phyloP scores from a whole-genome alignment of 1,140 invertebrate genomes.

The Tetranychus urticae region DNA sequence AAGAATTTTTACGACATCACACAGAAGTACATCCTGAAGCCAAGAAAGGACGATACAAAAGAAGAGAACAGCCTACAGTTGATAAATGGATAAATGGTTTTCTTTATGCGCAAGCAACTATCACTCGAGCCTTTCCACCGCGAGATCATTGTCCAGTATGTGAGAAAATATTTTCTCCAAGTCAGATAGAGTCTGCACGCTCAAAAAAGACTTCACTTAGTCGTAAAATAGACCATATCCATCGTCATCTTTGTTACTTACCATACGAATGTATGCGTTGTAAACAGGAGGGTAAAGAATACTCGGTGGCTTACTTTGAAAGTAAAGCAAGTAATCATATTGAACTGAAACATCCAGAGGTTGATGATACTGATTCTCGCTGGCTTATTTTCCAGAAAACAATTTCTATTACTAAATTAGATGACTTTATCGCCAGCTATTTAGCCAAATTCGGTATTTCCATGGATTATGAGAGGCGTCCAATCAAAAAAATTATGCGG shows the following conservation, averaged over 20 bases:
- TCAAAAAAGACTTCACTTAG: neutral
- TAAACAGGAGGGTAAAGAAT: conserved; percentile 1
- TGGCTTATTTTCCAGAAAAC: conserved; percentile 3
- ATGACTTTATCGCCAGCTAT: neutral
- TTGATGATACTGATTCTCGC: conserved; percentile 1
- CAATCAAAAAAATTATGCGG: neutral
- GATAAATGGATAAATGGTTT: conserved; percentile 1
- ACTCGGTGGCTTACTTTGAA: conserved; percentile 1
- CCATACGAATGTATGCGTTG: conserved; percentile 1
- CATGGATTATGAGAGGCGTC: neutral
- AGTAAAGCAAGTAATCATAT: conserved; percentile 5
- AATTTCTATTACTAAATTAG: conserved; percentile 1
- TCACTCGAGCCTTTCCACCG: neutral
- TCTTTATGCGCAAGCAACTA: conserved; percentile 1
- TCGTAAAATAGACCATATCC: conserved; percentile 2
- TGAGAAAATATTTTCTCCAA: neutral
- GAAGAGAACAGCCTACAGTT: neutral
- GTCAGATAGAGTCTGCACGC: neutral
- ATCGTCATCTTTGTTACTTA: conserved; percentile 3
- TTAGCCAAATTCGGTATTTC: conserved; percentile 1
- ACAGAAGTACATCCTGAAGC: neutral
- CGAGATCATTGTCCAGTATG: conserved; percentile 3
- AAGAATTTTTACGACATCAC: conserved; percentile 1
- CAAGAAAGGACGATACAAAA: conserved; percentile 1
- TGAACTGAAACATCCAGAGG: conserved; percentile 1